Evolutionary conservation across 2,113 vertebrate species (phyloP), one percentile per base, ranked within the genome.

Genomic region (Passer domesticus): DNA sequence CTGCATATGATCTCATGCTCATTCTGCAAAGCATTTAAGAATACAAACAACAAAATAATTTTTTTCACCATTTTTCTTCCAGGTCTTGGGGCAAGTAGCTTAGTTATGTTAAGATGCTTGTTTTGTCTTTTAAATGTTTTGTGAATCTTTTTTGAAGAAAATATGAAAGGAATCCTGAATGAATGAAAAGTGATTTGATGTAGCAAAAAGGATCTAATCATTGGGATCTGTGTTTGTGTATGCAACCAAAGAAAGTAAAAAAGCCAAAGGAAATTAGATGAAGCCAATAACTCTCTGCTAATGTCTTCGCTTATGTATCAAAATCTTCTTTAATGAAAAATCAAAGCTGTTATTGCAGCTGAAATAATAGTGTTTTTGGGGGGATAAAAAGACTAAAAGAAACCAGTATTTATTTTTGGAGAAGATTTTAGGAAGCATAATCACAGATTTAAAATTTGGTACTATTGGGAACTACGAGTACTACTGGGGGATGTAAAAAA

Each of bases 281-380:
- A 97, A 97, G 64, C 87, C 96, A 96, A 95, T 95, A 95, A 77
- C 78, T 97, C 88, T 96, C 79, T 96, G 87, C 83, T 97, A 95
- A 95, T 96, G 89, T 94, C 84, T 95, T 93, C 3, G 10, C 66
- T 96, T 97, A 96, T 86, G 70, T 95, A 96, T 95, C 96, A 97
- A 74, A 92, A 60, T 47, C 43, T 92, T 94, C 72, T 98, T 92
- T 92, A 96, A 97, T 91, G 93, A 39, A 89, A 94, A 95, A 82
- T 89, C 64, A 95, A 94, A 94, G 68, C 10, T 83, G 86, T 74
- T 96, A 68, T 94, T 95, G 81, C 15, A 95, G 76, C 69, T 94
- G 73, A 80, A 92, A 76, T 41, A 95, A 83, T 25, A 81, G 44
- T 25, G 27, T 9, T 94, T 69, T 77, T 47, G 28, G 14, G 52